These are phyloP conservation scores for Agonopterix subpropinquella DNA, from an alignment of 2,888 invertebrate genomes.

Conservation along the genomic window DNA sequence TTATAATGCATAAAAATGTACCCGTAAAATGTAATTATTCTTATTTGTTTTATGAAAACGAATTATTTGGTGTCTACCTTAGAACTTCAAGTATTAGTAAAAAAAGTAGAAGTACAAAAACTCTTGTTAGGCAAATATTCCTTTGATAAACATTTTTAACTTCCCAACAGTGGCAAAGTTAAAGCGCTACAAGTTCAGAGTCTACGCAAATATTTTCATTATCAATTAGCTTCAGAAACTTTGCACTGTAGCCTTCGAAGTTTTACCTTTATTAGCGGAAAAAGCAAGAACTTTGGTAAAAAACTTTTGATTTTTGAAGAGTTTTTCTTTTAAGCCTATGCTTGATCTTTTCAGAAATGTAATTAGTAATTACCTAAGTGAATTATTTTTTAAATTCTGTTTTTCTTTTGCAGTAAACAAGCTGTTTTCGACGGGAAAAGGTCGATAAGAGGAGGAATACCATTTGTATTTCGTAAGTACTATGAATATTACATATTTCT, in stretches of 20 bases:
- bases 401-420: conserved; percentile 83
- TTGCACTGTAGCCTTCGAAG: background rate
- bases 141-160: too few relatives aligned
- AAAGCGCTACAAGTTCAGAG: too few relatives aligned
- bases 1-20: too few relatives aligned
- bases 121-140: too few relatives aligned
- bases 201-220: background rate
- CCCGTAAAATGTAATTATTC: too few relatives aligned
- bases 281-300: background rate
- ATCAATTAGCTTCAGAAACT: conserved; percentile 2
- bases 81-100: too few relatives aligned
- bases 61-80: too few relatives aligned
- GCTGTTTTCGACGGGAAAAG: conserved; percentile 97
- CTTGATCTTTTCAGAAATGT: too few relatives aligned
- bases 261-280: background rate
- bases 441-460: conserved; percentile 97
- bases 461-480: conserved; percentile 97
- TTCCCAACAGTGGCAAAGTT: too few relatives aligned
- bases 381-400: conserved; percentile 8
- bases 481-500: background rate
- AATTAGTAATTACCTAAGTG: background rate
- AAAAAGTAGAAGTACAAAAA: too few relatives aligned
- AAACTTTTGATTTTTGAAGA: conserved; percentile 3
- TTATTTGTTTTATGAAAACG: too few relatives aligned
- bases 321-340: conserved; percentile 3